Base-by-base conservation (phyloP, 2,888 invertebrate species). In the Bugulina stolonifera region DNA sequence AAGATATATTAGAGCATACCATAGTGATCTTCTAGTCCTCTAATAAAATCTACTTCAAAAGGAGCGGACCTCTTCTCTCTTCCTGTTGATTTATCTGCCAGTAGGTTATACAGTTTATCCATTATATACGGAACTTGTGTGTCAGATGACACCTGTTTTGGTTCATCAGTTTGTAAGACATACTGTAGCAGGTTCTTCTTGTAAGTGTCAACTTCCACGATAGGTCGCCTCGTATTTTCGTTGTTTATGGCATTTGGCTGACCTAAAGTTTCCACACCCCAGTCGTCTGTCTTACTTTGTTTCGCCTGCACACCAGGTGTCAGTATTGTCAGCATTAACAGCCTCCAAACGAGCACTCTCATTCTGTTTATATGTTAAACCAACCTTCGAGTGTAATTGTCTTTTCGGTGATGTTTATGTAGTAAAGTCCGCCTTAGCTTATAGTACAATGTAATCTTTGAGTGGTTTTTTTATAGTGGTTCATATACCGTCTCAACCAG, bases 11-110 rank as follows among this genome's bases (percentile, higher is more conserved):
- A 22, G 52, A 3, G n/a, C 69, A 10, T 54, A 70, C 70, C 70
- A 23, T 54, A 70, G 29, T 70, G n/a, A 29, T 70, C 70, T 29
- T 70, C 70, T 32, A 70, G 32, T 27, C 70, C 70, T 35, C 70
- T 2, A 3, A 70, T 70, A 2, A 70, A 27, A 29, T 70, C 70
- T 5, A 70, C 70, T 25, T 70, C 29, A 29, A 70, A 70, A 5
- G 70, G 52, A 23, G 70, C 52, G 35, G 43, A 54, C 18, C 54
- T n/a, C 23, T 29, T 43, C 52, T 70, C 54, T 29, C 54, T 43
- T 25, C 70, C 70, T 10, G 43, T 70, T 25, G 70, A 54, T 54
- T 54, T 70, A 23, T 70, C 54, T 10, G 70, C 70, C 18, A 70
- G 18, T n/a, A 70, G 25, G 35, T 3, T 29, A 52, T 70, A 70